Percentiles rank a stretch among this genome's conserved stretches.
Evolutionary conservation across 2,797 vertebrate genomes (phyloP).

Genomic region (Premnoplex brunnescens): DNA sequence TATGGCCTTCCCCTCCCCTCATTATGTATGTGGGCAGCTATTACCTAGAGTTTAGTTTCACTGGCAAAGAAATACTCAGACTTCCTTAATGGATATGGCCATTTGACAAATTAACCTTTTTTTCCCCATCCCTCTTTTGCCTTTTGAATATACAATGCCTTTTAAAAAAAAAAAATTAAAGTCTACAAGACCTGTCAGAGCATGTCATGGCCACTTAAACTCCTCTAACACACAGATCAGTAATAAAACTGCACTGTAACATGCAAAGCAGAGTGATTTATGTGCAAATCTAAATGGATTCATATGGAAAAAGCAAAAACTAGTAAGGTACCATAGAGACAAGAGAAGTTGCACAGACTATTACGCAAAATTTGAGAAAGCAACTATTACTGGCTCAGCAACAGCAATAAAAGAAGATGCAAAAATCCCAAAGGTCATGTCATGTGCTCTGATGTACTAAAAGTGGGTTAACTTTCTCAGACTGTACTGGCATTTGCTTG

Average conservation of each 20-base stretch:
- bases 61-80: background rate
- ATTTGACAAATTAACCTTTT: background rate
- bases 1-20: background rate
- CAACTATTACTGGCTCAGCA: background rate
- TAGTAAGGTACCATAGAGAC: background rate
- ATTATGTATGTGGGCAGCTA: background rate
- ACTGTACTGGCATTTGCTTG: background rate
- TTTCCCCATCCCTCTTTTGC: accelerated
- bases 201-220: background rate
- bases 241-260: background rate
- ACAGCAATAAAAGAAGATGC: background rate
- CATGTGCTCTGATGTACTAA: background rate
- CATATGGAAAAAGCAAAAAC: background rate
- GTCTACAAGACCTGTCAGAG: background rate
- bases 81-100: background rate
- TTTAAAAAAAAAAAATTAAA: too few relatives aligned
- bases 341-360: background rate
- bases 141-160: background rate
- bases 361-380: background rate
- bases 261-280: background rate
- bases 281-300: background rate
- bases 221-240: background rate
- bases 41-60: background rate
- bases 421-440: background rate
- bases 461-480: background rate